Percentiles rank a stretch among this genome's conserved stretches.
Conservation (phyloP, 2,113 vertebrate species). For the Meriones unguiculatus region DNA sequence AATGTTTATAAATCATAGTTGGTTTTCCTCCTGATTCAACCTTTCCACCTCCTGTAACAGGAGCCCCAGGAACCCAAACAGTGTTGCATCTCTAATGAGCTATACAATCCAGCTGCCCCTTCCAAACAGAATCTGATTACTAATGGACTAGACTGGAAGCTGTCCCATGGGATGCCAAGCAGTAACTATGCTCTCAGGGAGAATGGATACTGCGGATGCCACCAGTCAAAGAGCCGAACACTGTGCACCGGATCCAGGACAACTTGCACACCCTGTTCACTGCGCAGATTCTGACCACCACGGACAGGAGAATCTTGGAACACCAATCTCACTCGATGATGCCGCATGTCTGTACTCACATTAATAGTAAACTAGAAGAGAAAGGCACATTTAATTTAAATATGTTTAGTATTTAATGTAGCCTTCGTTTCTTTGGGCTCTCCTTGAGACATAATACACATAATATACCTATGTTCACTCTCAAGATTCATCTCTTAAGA, state of each 20-base stretch:
- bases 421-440: background rate
- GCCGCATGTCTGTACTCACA: constrained; percentile 98
- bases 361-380: constrained; percentile 93
- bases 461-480: background rate
- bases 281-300: constrained; percentile 90
- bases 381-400: constrained; percentile 44
- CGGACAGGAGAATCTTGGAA: constrained; percentile 94
- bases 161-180: constrained; percentile 32
- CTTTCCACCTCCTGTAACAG: constrained; percentile 75
- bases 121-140: constrained; percentile 79
- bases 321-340: constrained; percentile 95
- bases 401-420: background rate
- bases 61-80: constrained; percentile 77
- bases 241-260: constrained; percentile 97
- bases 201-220: constrained; percentile 97
- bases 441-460: background rate
- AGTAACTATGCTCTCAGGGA: constrained; percentile 86
- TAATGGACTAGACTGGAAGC: constrained; percentile 34
- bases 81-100: constrained; percentile 83
- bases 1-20: constrained; percentile 84
- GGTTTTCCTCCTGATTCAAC: constrained; percentile 80
- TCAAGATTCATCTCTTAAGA: background rate
- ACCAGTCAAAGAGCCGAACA: constrained; percentile 97
- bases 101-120: constrained; percentile 69
- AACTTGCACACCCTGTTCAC: constrained; percentile 94